A percentile compares a stretch with the other conserved stretches of the same genome.
These are phyloP conservation scores for Sinotaia quadrata DNA, from an alignment of 2,888 invertebrate species.

Conservation along the genomic window DNA sequence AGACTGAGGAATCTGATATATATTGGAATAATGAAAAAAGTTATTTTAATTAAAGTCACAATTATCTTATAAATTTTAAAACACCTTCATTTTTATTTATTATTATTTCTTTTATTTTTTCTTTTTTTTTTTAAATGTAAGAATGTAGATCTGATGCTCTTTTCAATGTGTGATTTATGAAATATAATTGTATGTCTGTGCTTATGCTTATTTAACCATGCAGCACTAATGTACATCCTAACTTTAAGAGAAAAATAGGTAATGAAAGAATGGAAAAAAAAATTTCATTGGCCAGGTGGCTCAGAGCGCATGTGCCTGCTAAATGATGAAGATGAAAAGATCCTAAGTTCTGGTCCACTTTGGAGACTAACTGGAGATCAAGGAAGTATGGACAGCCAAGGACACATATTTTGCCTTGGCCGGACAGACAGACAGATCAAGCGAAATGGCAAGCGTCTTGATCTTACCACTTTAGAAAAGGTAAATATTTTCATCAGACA, in stretches of 20 bases:
- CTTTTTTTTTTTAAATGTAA: not conserved
- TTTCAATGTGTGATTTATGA: no score
- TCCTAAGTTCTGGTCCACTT: not conserved
- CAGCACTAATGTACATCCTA: not conserved
- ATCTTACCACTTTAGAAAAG: slow-evolving; percentile 73
- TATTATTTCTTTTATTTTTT: not conserved
- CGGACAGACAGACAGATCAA: slow-evolving; percentile 83
- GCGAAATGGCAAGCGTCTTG: slow-evolving; percentile 82
- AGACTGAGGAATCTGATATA: no score
- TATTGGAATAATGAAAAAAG: no score
- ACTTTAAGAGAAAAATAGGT: not conserved
- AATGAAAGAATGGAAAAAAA: not conserved
- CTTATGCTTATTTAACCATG: not conserved
- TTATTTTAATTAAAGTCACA: no score
- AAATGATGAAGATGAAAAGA: slow-evolving; percentile 46
- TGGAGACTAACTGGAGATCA: slow-evolving; percentile 82
- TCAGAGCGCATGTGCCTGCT: slow-evolving; percentile 61
- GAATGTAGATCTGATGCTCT: not conserved
- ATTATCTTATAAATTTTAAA: no score
- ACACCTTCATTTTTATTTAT: no score
- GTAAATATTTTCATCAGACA: slow-evolving; percentile 38
- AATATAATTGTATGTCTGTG: no score
- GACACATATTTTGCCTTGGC: slow-evolving; percentile 72
- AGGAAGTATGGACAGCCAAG: slow-evolving; percentile 73
- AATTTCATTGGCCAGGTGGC: slow-evolving; percentile 49